phyloP scores from a whole-genome alignment of 2,888 invertebrate species.

The Scaptomyza cyrtandrae region DNA sequence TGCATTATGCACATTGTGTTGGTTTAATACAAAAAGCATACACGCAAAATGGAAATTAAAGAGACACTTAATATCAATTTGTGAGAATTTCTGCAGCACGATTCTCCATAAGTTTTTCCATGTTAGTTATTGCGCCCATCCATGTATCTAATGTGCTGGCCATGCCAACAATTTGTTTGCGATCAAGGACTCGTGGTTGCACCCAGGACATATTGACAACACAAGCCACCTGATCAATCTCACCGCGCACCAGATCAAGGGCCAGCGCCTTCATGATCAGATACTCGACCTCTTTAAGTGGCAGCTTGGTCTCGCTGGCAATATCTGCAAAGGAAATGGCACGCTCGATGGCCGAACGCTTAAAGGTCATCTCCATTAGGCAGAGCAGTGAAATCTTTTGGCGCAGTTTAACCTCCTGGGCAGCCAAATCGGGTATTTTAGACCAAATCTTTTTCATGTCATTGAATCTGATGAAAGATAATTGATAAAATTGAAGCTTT shows the following conservation, averaged over 20 bases:
- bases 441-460: conserved; percentile 89
- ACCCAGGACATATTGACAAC: conserved; percentile 90
- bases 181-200: conserved; percentile 91
- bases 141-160: conserved; percentile 83
- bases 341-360: conserved; percentile 93
- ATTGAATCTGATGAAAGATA: conserved; percentile 86
- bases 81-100: conserved; percentile 85
- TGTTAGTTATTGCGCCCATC: conserved; percentile 84
- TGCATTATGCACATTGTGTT: conserved; percentile 14
- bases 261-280: conserved; percentile 99
- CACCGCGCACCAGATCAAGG: conserved; percentile 96
- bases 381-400: conserved; percentile 98
- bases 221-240: conserved; percentile 94
- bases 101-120: conserved; percentile 85
- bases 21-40: conserved; percentile 68
- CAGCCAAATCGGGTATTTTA: conserved; percentile 92
- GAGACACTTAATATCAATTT: conserved; percentile 73
- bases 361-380: conserved; percentile 99
- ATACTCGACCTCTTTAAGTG: conserved; percentile 94
- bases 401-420: conserved; percentile 91
- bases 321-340: conserved; percentile 96
- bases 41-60: conserved; percentile 55
- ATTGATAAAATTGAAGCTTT: too few species aligned
- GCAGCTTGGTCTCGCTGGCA: conserved; percentile 92
- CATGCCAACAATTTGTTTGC: conserved; percentile 83